Evolutionary conservation across 2,113 vertebrate species (phyloP).

Genomic region (Hippocampus guttulatus): DNA sequence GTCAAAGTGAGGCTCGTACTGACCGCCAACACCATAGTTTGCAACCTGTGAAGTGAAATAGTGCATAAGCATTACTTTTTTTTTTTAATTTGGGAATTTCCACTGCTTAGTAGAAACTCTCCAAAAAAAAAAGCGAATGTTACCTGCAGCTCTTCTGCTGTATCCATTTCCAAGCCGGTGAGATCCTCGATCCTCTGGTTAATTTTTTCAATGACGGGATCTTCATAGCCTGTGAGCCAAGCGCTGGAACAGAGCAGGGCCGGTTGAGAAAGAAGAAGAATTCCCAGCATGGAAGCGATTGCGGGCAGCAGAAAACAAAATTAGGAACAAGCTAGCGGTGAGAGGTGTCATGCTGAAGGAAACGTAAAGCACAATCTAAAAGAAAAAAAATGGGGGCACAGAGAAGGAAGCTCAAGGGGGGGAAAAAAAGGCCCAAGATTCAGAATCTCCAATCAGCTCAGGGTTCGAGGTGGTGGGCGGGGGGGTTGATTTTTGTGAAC

Average conservation of each 20-base stretch:
- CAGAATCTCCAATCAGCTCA: slow-evolving; percentile 64
- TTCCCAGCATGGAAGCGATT: background rate
- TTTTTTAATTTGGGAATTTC: too few species aligned
- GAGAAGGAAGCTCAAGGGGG: background rate
- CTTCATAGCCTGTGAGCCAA: slow-evolving; percentile 88
- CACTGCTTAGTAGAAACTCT: background rate
- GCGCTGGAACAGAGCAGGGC: slow-evolving; percentile 71
- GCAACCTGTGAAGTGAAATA: slow-evolving; percentile 69
- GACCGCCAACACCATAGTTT: slow-evolving; percentile 85
- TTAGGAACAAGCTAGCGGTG: background rate
- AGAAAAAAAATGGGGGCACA: background rate
- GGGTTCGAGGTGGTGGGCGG: slow-evolving; percentile 16
- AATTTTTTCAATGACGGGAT: slow-evolving; percentile 82
- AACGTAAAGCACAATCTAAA: slow-evolving; percentile 8
- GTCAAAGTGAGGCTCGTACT: slow-evolving; percentile 88
- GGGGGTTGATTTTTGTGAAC: background rate
- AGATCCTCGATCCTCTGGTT: slow-evolving; percentile 90
- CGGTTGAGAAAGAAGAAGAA: slow-evolving; percentile 1
- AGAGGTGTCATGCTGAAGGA: slow-evolving; percentile 27
- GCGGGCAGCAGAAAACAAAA: background rate
- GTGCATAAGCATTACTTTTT: too few species aligned
- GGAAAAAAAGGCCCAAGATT: slow-evolving; percentile 14
- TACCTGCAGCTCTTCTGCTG: slow-evolving; percentile 93
- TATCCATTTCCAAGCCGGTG: slow-evolving; percentile 91
- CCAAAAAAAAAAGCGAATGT: background rate